phyloP scores from a whole-genome alignment of 2,797 vertebrate genomes.

The Crax fasciolata region DNA sequence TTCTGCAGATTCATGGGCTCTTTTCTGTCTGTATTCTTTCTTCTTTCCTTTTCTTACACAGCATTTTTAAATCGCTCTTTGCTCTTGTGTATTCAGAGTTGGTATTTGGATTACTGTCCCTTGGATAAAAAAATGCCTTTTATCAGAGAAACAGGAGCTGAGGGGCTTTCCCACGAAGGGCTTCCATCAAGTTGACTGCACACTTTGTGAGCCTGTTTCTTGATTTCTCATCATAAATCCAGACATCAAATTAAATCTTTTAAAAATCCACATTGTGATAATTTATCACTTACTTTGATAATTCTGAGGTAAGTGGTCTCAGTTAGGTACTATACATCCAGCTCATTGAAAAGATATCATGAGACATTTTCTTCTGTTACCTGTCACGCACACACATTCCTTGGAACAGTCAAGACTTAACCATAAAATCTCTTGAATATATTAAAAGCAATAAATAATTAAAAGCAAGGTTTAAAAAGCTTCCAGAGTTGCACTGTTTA shows the following conservation, averaged over 20 bases:
- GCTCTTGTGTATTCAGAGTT: background rate
- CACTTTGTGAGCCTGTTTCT: background rate
- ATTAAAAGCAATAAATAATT: background rate
- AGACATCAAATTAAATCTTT: background rate
- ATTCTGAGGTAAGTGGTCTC: background rate
- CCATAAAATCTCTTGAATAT: background rate
- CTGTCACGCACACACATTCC: background rate
- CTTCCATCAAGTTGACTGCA: background rate
- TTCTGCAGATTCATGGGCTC: background rate
- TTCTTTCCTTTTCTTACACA: background rate
- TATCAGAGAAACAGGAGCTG: background rate
- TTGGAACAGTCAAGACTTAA: background rate
- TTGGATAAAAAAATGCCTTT: background rate
- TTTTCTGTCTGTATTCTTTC: background rate
- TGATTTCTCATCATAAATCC: background rate
- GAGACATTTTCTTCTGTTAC: background rate
- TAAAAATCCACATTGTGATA: background rate
- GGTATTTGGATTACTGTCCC: background rate
- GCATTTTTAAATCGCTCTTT: background rate
- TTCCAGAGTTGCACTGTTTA: background rate
- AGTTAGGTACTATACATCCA: background rate
- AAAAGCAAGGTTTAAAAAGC: background rate
- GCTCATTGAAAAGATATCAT: background rate
- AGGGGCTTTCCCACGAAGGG: background rate
- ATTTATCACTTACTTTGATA: background rate